These are phyloP conservation scores for Karalla daura DNA, from an alignment of 2,797 vertebrate genomes.

Conservation along the genomic window DNA sequence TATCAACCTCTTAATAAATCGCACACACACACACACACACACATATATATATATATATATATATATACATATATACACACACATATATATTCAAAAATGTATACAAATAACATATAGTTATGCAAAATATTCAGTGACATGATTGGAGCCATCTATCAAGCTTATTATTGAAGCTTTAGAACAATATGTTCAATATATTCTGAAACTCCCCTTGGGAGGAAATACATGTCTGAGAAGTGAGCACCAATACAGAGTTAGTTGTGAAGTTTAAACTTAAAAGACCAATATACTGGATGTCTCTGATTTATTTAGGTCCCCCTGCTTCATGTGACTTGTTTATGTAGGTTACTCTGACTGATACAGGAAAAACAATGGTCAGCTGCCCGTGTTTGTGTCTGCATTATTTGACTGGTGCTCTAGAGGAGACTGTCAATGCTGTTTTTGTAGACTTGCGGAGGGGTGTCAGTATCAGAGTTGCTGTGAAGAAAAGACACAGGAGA, in stretches of 20 bases:
- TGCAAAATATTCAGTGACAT: conserved; percentile 19
- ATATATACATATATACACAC: too few species aligned
- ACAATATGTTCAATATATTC: conserved; percentile 78
- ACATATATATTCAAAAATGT: conserved; percentile 50
- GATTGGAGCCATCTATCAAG: background rate
- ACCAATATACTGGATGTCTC: too few species aligned
- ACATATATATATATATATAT: too few species aligned
- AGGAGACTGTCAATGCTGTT: conserved; percentile 80
- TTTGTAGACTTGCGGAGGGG: conserved; percentile 73
- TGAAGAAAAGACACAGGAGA: conserved; percentile 34
- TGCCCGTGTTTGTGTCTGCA: background rate
- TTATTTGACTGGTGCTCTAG: conserved; percentile 43
- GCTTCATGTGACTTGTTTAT: too few species aligned
- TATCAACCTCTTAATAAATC: too few species aligned
- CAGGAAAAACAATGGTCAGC: background rate
- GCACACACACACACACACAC: too few species aligned
- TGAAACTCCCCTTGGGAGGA: conserved; percentile 75
- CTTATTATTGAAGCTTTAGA: conserved; percentile 40
- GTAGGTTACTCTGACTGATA: background rate
- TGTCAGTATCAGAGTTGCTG: conserved; percentile 75
- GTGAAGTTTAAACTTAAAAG: too few species aligned
- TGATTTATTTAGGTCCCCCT: too few species aligned
- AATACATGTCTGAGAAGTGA: conserved; percentile 22
- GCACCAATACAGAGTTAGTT: too few species aligned
- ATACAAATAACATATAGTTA: conserved; percentile 52